Base-by-base conservation (phyloP, 1,140 invertebrate genomes). In the Drosophila obscura region DNA sequence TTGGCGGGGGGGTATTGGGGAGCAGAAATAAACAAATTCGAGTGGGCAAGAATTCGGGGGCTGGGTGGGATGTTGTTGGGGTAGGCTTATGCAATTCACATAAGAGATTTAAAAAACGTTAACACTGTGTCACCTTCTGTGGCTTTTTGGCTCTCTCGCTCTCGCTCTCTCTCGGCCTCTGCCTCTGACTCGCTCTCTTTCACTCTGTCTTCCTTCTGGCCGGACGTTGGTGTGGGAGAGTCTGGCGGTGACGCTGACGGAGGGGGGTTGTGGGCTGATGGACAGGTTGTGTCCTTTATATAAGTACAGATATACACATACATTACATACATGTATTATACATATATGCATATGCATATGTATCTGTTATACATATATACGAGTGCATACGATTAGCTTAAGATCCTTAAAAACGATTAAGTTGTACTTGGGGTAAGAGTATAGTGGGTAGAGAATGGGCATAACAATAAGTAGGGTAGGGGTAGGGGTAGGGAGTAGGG, bases 91-190 rank as follows among this genome's bases (percentile, higher is more conserved):
- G 31, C 50, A 77, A 59, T 46, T 24, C 49, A 56, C 24, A 19
- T 6, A 44, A 60, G 51, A 65, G 24, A 45, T 49, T 49, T 61
- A 66, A 84, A 65, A 11, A 80, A 64, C 45, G 62, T 66, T 66
- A 66, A 66, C 65, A 66, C 45, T 68, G 49, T 46, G 49, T 41
- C 31, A 31, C 31, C 35, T 55, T 4, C 39, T 66, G 65, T 39
- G 1, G 19, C 19, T 19, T 19, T 19, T 19, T 19, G 19, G 19
- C 16, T 16, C 19, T 1, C 19, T 19, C n/a, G n/a, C 19, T 19
- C 19, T 19, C 19, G 0, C 19, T 19, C 1, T 1, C 19, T 19
- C 19, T 19, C 19, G 0, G 19, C 1, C 19, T 19, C 1, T 19
- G 19, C 19, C 19, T 1, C 19, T 1, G 19, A 1, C 19, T 1